Conservation (phyloP, 2,888 invertebrate species). For the Pinctada fucata region DNA sequence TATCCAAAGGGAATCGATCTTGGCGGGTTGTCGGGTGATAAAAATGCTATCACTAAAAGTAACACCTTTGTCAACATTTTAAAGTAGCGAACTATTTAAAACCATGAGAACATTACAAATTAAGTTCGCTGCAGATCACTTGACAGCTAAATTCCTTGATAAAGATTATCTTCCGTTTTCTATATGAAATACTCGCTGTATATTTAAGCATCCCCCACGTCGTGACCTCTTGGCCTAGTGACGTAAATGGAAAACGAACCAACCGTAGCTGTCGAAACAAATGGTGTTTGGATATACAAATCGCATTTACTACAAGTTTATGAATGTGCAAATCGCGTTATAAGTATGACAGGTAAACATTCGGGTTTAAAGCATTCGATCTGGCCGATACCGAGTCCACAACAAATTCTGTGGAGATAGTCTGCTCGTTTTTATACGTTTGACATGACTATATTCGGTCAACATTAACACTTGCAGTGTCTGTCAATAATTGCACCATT, state of each 20-base stretch:
- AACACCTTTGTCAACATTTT: not conserved
- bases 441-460: no score
- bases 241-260: slow-evolving; percentile 30
- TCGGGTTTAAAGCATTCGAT: not conserved
- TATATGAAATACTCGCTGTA: slow-evolving; percentile 22
- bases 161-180: slow-evolving; percentile 22
- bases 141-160: not conserved
- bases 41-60: not conserved
- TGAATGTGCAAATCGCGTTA: not conserved
- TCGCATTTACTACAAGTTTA: not conserved
- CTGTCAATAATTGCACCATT: not conserved
- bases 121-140: slow-evolving; percentile 5
- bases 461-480: not conserved
- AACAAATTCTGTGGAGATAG: no score
- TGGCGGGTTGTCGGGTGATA: not conserved
- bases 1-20: no score
- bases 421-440: no score
- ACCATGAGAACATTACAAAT: slow-evolving; percentile 5
- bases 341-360: slow-evolving; percentile 2
- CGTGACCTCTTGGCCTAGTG: slow-evolving; percentile 37
- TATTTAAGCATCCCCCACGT: slow-evolving; percentile 41
- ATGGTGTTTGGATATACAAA: not conserved
- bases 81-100: not conserved
- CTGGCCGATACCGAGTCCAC: not conserved
- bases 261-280: slow-evolving; percentile 26